These are phyloP conservation scores for Folsomia manolachei DNA, from an alignment of 2,888 invertebrate species.

Conservation along the genomic window DNA sequence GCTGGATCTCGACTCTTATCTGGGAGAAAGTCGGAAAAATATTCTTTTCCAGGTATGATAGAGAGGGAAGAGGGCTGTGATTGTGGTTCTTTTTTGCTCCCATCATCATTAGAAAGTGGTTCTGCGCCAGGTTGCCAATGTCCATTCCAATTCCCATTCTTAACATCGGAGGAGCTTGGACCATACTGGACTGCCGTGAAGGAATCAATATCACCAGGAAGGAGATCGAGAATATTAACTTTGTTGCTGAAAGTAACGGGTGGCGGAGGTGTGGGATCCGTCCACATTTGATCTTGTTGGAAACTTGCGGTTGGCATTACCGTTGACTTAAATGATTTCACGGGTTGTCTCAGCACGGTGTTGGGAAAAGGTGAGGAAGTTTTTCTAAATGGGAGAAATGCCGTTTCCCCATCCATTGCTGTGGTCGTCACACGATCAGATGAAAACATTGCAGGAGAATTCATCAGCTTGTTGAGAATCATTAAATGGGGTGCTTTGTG, in stretches of 20 bases:
- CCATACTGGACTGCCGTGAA: conserved; percentile 45
- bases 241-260: conserved; percentile 18
- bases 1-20: conserved; percentile 34
- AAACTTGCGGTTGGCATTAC: neutral
- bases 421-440: conserved; percentile 17
- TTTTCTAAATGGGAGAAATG: conserved; percentile 12
- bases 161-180: neutral
- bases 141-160: neutral
- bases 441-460: conserved; percentile 12
- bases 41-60: conserved; percentile 17
- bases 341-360: conserved; percentile 13
- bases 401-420: conserved; percentile 2
- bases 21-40: conserved; percentile 38
- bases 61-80: conserved; percentile 3
- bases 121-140: neutral
- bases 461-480: conserved; percentile 39
- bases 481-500: conserved; percentile 20
- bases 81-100: neutral
- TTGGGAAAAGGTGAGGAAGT: conserved; percentile 16
- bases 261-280: neutral
- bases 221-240: conserved; percentile 47
- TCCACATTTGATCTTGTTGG: neutral
- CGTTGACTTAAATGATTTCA: neutral
- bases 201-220: conserved; percentile 45
- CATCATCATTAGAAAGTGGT: neutral